phyloP scores from a whole-genome alignment of 2,888 invertebrate genomes.

The Ophioninae sp. region DNA sequence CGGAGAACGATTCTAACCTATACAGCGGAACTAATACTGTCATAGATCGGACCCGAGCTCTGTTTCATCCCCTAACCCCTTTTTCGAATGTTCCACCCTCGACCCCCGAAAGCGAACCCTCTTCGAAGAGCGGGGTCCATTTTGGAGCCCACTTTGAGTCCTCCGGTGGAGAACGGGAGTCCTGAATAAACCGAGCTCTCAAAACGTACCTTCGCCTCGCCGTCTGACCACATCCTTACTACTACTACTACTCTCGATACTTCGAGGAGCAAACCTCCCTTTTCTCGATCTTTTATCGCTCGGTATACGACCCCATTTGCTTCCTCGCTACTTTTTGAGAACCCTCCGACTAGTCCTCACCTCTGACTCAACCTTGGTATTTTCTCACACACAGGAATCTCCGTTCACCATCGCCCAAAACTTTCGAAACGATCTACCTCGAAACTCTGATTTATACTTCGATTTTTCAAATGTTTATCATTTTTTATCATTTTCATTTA shows the following conservation, averaged over 20 bases:
- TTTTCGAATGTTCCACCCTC: not conserved
- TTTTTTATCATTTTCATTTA: no score
- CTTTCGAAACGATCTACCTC: no score
- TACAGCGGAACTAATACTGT: constrained; percentile 11
- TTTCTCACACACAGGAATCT: not conserved
- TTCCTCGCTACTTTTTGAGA: constrained; percentile 5
- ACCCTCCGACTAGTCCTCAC: not conserved
- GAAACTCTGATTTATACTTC: no score
- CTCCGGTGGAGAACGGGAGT: constrained; percentile 35
- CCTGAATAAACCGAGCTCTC: constrained; percentile 28
- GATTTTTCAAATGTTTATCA: no score
- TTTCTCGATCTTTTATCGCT: constrained; percentile 53
- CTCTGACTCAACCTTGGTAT: no score
- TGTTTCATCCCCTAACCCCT: constrained; percentile 35
- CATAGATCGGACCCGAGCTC: constrained; percentile 42
- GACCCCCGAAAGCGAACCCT: not conserved
- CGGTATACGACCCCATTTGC: constrained; percentile 31
- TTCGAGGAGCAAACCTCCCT: constrained; percentile 38
- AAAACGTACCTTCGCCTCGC: constrained; percentile 18
- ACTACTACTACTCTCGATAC: constrained; percentile 21
- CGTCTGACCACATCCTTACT: constrained; percentile 27
- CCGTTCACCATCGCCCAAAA: no score
- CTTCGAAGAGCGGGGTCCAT: not conserved
- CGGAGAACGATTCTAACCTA: constrained; percentile 6
- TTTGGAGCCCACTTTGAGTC: constrained; percentile 38